Base-by-base conservation (phyloP, 2,888 invertebrate species). In the Incurvaria masculella region DNA sequence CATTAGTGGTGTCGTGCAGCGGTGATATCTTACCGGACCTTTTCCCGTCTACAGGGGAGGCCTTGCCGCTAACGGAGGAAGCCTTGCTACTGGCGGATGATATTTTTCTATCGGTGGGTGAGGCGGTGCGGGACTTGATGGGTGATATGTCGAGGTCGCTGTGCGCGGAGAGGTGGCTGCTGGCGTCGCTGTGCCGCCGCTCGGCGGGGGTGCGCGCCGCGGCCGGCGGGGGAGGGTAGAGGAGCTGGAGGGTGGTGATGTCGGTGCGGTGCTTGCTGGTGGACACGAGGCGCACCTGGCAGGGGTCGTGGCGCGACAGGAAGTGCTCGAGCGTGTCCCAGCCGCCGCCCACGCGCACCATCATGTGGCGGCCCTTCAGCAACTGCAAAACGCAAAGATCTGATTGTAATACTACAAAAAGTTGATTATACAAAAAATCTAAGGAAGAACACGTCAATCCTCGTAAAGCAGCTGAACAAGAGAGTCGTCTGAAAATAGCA, bases 251-350 rank as follows among this genome's bases (percentile, higher is more conserved):
- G 27, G 44, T 48, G 14, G 42, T 49, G 42, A 26, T 62, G 47
- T 62, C 64, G 18, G 65, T 59, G 44, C 61, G 60, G 49, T 59
- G 69, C 63, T 61, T 70, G 67, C 63, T 71, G 61, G 68, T 79
- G 57, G 80, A 71, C 40, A 79, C 79, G 56, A 79, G 74, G 61
- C 79, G 79, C 73, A 87, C 87, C 85, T 91, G 88, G 71, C 91
- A 89, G 41, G 93, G 92, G 69, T 91, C 91, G 75, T 93, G 92
- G 53, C 92, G 86, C 59, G 88, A 84, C 64, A 95, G 82, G 80
- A 94, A 94, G 79, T 94, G 92, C 69, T 94, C 94, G 66, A 95
- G 76, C 17, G 94, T 94, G 78, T 93, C 93, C 94, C 94, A 94
- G 54, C 94, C 94, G 55, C 94, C 95, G 51, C 94, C 95, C 45